phyloP scores from a whole-genome alignment of 2,888 invertebrate species.

The Rhorus exstirpatorius region DNA sequence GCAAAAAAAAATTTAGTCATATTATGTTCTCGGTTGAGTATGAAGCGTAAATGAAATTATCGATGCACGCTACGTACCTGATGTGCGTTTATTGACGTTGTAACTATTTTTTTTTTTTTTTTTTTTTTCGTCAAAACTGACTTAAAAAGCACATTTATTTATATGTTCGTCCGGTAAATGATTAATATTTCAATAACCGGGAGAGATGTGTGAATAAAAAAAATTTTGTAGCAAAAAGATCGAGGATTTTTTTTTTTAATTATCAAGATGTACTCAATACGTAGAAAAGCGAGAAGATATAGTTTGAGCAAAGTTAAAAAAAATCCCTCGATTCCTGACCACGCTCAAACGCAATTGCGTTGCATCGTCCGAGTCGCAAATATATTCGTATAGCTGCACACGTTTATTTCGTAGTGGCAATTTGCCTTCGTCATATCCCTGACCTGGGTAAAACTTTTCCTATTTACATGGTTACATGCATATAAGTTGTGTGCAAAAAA shows the following conservation, averaged over 20 bases:
- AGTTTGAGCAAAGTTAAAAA: too few species aligned
- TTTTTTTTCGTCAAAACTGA: background rate
- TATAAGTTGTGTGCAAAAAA: background rate
- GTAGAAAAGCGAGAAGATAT: too few species aligned
- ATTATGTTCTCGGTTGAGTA: slow-evolving; percentile 66
- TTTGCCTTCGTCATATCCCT: slow-evolving; percentile 39
- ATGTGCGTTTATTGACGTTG: background rate
- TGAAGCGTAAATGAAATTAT: slow-evolving; percentile 76
- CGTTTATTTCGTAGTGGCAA: slow-evolving; percentile 12
- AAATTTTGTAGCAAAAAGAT: too few species aligned
- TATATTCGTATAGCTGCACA: slow-evolving; percentile 17
- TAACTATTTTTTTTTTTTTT: background rate
- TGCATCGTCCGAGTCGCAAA: background rate
- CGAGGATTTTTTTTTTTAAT: too few species aligned
- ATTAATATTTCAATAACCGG: too few species aligned
- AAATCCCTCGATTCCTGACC: slow-evolving; percentile 54
- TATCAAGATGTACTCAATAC: too few species aligned
- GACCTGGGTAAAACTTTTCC: slow-evolving; percentile 39
- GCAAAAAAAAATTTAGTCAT: background rate
- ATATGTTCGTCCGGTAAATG: too few species aligned
- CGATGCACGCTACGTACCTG: slow-evolving; percentile 75
- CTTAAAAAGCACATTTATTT: too few species aligned
- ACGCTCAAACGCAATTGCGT: slow-evolving; percentile 57
- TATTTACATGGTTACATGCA: background rate
- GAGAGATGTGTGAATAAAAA: too few species aligned